Percentiles rank a stretch among this genome's conserved stretches.
These are phyloP conservation scores for Hassar affinis DNA, from an alignment of 2,113 vertebrate species.

Conservation along the genomic window DNA sequence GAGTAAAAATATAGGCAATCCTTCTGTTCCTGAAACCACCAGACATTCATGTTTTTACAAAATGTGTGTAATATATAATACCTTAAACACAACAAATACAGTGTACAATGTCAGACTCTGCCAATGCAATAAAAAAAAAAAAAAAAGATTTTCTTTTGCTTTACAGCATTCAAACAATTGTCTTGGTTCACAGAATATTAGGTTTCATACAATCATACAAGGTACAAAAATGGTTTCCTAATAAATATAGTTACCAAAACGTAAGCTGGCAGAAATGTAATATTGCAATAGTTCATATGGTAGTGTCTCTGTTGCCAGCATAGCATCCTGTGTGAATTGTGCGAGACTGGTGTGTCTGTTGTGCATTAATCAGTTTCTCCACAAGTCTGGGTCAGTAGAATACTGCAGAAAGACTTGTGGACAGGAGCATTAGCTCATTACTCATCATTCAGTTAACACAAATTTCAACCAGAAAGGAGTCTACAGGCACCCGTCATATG, in stretches of 20 bases:
- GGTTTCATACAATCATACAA: constrained; percentile 53
- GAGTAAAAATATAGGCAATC: constrained; percentile 73
- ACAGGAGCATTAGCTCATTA: background rate
- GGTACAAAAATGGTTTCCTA: constrained; percentile 41
- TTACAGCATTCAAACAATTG: constrained; percentile 65
- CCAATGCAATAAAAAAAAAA: constrained; percentile 62
- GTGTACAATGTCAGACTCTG: constrained; percentile 60
- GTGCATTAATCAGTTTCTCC: constrained; percentile 47
- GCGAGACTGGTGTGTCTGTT: constrained; percentile 55
- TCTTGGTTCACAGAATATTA: constrained; percentile 58
- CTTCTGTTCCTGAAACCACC: constrained; percentile 60
- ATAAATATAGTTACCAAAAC: constrained; percentile 68
- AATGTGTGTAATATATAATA: constrained; percentile 63
- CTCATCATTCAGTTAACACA: constrained; percentile 11
- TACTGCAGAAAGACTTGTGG: constrained; percentile 35
- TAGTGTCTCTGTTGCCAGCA: constrained; percentile 67
- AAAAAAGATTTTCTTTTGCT: constrained; percentile 62
- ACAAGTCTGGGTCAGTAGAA: constrained; percentile 29
- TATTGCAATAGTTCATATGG: constrained; percentile 66
- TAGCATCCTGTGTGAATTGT: constrained; percentile 52
- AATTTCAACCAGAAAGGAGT: constrained; percentile 6
- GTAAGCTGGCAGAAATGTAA: constrained; percentile 63
- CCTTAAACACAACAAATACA: constrained; percentile 64
- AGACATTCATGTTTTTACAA: constrained; percentile 65
- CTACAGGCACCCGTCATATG: background rate